These are phyloP conservation scores for Eupsittula cactorum DNA, from an alignment of 2,113 vertebrate genomes.

Conservation along the genomic window DNA sequence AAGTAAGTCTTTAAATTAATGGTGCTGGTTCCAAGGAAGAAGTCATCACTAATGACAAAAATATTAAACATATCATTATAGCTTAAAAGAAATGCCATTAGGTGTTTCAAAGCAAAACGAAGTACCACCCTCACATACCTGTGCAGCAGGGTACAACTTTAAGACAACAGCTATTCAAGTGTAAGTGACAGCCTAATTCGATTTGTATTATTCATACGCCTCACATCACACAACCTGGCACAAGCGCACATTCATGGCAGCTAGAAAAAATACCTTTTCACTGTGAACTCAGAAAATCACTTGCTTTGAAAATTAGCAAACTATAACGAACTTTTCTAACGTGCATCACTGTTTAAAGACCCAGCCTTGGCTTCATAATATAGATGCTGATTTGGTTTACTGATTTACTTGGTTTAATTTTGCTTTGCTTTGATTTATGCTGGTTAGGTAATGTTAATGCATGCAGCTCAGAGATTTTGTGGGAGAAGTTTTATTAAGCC, in stretches of 20 bases:
- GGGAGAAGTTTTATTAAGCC: background rate
- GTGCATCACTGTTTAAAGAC: background rate
- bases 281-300: background rate
- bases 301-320: background rate
- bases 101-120: background rate
- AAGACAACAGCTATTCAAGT: background rate
- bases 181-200: slow-evolving; percentile 6
- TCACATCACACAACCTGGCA: background rate
- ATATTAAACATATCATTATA: background rate
- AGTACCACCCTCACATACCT: background rate
- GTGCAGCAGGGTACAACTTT: background rate
- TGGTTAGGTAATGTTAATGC: background rate
- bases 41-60: background rate
- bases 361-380: background rate
- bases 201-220: background rate
- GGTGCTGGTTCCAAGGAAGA: background rate
- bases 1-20: background rate
- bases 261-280: background rate
- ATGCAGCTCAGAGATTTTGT: background rate
- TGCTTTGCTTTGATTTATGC: background rate
- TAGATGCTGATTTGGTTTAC: background rate
- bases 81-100: background rate
- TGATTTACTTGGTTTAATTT: background rate
- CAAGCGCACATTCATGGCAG: background rate
- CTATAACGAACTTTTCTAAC: background rate